Evolutionary conservation across 2,888 invertebrate genomes (phyloP).

Genomic region (Trypoxylon attenuatum): DNA sequence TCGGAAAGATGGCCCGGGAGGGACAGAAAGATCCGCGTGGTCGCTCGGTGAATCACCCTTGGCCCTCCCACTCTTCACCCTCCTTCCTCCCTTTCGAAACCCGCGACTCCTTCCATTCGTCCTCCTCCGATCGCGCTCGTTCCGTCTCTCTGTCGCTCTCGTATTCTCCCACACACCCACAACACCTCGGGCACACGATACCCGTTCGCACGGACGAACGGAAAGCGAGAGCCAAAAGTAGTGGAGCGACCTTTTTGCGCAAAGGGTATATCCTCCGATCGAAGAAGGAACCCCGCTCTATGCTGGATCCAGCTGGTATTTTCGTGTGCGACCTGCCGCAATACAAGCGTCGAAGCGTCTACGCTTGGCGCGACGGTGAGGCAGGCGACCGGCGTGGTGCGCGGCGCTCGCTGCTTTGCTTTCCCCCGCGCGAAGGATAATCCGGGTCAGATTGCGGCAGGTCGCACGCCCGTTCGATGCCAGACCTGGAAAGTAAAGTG

Average conservation of each 20-base stretch:
- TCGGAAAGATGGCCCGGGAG: conserved; percentile 12
- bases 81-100: not conserved
- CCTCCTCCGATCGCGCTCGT: not conserved
- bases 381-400: too few species aligned
- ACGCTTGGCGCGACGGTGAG: not conserved
- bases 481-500: too few species aligned
- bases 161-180: not conserved
- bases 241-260: not conserved
- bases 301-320: too few species aligned
- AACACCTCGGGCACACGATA: not conserved
- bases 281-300: too few species aligned
- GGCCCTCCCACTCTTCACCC: not conserved
- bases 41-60: conserved; percentile 1
- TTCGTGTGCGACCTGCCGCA: not conserved
- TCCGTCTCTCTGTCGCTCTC: conserved; percentile 4
- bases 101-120: not conserved
- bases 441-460: too few species aligned
- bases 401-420: too few species aligned
- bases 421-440: too few species aligned
- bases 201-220: not conserved
- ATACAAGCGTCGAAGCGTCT: not conserved
- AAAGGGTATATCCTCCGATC: too few species aligned
- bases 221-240: conserved; percentile 1
- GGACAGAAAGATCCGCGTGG: conserved; percentile 20
- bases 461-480: too few species aligned